Base-by-base conservation (phyloP, 2,888 invertebrate genomes). In the Creontiades dilutus region DNA sequence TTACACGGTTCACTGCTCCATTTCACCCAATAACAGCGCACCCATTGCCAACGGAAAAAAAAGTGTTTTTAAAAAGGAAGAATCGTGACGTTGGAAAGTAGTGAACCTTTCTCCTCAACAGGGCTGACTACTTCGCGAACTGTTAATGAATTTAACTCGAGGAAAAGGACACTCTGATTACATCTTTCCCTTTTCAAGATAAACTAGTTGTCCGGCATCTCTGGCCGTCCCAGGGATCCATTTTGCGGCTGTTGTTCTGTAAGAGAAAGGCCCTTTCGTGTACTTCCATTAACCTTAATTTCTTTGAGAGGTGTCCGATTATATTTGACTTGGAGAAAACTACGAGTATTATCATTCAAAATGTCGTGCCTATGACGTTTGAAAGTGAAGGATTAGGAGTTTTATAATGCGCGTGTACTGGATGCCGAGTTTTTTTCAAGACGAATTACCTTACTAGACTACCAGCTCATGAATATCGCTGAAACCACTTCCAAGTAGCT, bases 61-160 rank as follows among this genome's bases (percentile, higher is more conserved):
- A 12, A 3, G 0, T 23, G 23, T 68, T 68, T 23, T 68, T 23
- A 68, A 68, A 82, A 82, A 82, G 82, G 82, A 19, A 19, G 48
- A 82, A 52, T 82, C 82, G 82, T 82, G 82, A 82, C 82, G 47
- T 19, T 82, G 82, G 82, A 82, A 82, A 82, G 82, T 82, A 19
- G 82, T 14, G 19, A 82, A 52, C 82, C 82, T 82, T 82, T 82
- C 82, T 82, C 48, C 68, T 23, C 68, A 19, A 19, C 68, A 68
- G 23, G 2, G 23, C 68, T 19, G 23, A 23, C 68, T 68, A 68
- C 68, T 19, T 13, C 0, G 19, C 61, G n/a, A 19, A 7, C 27
- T 68, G 23, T n/a, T 68, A 68, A 68, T 68, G 68, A 68, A 68
- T 68, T 68, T 68, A 68, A 68, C 68, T 68, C 68, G 23, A 57